Conservation (phyloP, 2,888 invertebrate species). For the Leucophora obtusa region DNA sequence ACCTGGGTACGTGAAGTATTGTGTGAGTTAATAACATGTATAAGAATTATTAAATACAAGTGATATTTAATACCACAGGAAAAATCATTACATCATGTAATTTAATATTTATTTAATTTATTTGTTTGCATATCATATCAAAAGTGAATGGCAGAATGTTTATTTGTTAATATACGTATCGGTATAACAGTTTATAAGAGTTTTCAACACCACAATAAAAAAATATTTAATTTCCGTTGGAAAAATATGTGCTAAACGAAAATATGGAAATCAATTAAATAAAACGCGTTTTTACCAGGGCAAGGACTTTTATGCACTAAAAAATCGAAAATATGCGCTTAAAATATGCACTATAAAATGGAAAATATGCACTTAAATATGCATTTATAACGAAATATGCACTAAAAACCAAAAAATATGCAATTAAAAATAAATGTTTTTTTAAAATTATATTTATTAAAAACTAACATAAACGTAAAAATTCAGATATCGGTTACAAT, state of each 20-base stretch:
- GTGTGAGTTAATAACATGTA: neutral
- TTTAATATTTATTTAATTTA: neutral
- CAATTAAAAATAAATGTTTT: no score
- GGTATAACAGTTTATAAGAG: neutral
- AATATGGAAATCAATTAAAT: no score
- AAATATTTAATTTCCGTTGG: neutral
- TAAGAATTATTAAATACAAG: conserved; percentile 6
- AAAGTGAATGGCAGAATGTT: conserved; percentile 32
- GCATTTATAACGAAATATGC: no score
- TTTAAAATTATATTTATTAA: no score
- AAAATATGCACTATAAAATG: no score
- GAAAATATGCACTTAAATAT: no score
- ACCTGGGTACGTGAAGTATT: neutral
- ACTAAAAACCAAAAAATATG: no score
- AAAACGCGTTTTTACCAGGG: no score
- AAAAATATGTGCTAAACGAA: neutral
- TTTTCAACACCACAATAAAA: neutral
- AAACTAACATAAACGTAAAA: no score
- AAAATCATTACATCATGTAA: conserved; percentile 44
- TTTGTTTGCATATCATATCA: conserved; percentile 18
- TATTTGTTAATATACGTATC: neutral
- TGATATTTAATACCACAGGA: neutral
- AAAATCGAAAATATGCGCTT: no score
- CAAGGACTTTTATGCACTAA: no score
- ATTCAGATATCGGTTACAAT: no score